Evolutionary conservation across 53 echinoderm and acorn worm genomes (phyloP), one percentile per base, ranked within the genome.

Genomic region (Actinopyga echinites): DNA sequence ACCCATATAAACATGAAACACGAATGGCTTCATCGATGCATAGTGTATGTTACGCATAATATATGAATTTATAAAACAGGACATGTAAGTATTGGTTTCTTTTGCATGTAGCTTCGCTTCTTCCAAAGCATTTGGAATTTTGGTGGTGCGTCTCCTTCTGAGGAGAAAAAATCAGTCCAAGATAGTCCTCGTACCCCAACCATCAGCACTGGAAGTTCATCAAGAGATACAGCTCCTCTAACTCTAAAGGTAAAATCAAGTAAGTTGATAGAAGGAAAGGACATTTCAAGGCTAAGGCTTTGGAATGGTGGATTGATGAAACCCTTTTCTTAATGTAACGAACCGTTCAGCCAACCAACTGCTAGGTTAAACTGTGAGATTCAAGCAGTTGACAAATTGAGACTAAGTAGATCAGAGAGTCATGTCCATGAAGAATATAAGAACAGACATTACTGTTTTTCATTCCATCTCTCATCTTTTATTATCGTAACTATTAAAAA

Each of bases 181-280:
- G 79, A 79, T 31, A 79, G 58, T 59, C 79, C 79, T 30, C 79
- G 79, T 31, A 79, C 79, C 15, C 79, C 79, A 30, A 79, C 79
- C 9, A 57, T 59, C 57, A 79, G 79, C 23, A 80, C 63, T 13
- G 81, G 81, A 6, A 77, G 77, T 26, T 80, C 81, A 13, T 80
- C 81, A 80, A 36, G 81, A 24, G 81, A 80, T 44, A 80, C 81
- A 24, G 81, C 81, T 37, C 81, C 81, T 15, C 42, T 80, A 25
- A 80, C 81, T 4, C 63, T 80, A 59, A 80, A 62, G 63, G 60
- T 80, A 80, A 80, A 80, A 60, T 38, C 60, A 80, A 62, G 81
- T 80, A 80, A 61, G 81, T 59, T 45, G 13, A 13, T 49, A 17
- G 17, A 49, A 15, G 15, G 0, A 1, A 2, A 0, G 17, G 17